Evolutionary conservation across 2,888 invertebrate species (phyloP), one percentile per base, ranked within the genome.

Genomic region (Ophion ellenae): DNA sequence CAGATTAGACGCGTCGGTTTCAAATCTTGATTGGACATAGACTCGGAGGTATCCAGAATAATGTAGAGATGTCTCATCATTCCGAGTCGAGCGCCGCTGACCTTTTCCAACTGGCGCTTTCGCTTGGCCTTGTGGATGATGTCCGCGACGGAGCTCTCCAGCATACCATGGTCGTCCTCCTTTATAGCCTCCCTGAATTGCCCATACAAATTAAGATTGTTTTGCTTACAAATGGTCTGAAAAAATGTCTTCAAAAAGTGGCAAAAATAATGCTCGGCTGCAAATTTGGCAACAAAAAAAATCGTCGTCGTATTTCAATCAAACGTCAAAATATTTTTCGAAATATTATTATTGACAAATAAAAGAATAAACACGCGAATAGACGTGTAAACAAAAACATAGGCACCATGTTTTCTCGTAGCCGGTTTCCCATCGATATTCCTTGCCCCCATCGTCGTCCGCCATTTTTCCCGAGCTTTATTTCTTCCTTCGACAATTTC

Each of bases 41-140:
- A 96, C 91, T 98, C 97, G 0, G 99, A 99, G 93, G 98, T 97
- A 94, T 99, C 99, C 3, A 99, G 94, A 32, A 99, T 96, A 2
- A 99, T 94, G 92, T 97, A 98, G 80, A 99, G 94, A 94, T 99
- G 99, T 71, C 99, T 96, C 99, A 99, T 99, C 99, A 99, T 99
- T 59, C 99, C 99, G 53, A 99, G 96, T 82, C 98, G 96, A 66
- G 98, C 97, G 87, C 98, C 97, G 10, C 96, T 96, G 85, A 96
- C 95, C 87, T 97, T 96, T 66, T 97, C 96, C 57, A 96, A 95
- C 86, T 96, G 96, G 0, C 97, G 95, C 92, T 97, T 97, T 53
- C 98, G 95, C 93, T 97, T 98, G 0, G 98, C 98, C 92, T 97
- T 97, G 92, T 98, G 97, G 78, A 99, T 97, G 89, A 98, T 97